Conservation (phyloP, 2,797 vertebrate species). For the Acanthornis magna region DNA sequence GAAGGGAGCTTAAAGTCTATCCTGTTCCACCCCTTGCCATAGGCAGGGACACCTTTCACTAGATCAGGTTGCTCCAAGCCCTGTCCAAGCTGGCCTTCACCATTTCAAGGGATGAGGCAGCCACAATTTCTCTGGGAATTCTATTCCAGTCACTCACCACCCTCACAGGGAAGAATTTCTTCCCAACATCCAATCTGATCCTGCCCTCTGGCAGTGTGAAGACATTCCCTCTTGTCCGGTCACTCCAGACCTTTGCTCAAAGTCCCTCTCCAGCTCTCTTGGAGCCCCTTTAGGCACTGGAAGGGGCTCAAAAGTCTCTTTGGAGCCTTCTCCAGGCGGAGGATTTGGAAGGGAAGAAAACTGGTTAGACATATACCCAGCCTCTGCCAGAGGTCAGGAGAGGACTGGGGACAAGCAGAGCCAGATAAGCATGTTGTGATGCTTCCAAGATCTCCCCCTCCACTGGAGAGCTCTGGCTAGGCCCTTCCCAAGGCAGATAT, state of each 20-base stretch:
- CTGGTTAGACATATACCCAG: neutral
- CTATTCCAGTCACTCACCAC: neutral
- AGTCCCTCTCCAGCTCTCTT: neutral
- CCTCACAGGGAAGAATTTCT: neutral
- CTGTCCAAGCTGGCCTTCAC: accelerated
- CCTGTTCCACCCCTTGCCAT: no score
- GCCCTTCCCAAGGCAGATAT: neutral
- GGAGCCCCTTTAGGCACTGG: neutral
- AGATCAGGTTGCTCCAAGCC: neutral
- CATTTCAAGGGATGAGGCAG: neutral
- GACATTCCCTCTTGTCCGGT: neutral
- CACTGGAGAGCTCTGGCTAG: neutral
- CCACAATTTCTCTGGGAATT: neutral
- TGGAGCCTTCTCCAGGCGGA: neutral
- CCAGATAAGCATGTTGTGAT: neutral
- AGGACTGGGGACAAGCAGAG: neutral
- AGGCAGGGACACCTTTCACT: neutral
- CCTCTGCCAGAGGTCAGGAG: neutral
- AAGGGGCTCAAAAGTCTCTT: neutral
- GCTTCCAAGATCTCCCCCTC: neutral
- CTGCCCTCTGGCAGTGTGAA: neutral
- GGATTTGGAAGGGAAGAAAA: neutral
- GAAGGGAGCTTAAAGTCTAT: neutral
- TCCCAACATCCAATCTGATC: neutral
- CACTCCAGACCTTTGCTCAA: accelerated